Conservation (phyloP, 2,888 invertebrate genomes). For the Sinohyriopsis cumingii region DNA sequence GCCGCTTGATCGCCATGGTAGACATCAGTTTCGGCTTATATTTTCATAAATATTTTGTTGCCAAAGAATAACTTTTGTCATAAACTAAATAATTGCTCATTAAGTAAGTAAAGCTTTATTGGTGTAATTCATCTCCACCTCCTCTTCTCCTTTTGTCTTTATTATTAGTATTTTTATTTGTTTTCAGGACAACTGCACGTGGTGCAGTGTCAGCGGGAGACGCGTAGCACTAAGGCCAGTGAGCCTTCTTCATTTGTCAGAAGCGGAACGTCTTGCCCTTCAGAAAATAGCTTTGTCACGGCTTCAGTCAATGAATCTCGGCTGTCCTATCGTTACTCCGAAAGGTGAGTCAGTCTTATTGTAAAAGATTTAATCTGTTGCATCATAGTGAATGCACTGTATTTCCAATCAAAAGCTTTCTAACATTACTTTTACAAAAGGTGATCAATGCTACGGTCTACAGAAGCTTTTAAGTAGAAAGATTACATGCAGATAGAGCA, state of each 20-base stretch:
- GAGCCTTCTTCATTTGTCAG: constrained; percentile 82
- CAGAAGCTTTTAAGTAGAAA: too few relatives aligned
- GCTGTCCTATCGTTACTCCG: constrained; percentile 85
- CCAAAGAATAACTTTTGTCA: neutral
- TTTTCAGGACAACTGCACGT: constrained; percentile 64
- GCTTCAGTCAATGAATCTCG: constrained; percentile 88
- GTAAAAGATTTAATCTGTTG: neutral
- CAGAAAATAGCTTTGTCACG: constrained; percentile 90
- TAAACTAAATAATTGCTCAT: neutral
- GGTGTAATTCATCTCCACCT: neutral
- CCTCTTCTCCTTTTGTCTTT: neutral
- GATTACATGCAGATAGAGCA: too few relatives aligned
- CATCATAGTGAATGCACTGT: too few relatives aligned
- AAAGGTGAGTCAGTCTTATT: constrained; percentile 78
- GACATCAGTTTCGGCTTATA: too few relatives aligned
- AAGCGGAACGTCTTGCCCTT: constrained; percentile 85
- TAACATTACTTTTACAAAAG: too few relatives aligned
- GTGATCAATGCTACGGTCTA: too few relatives aligned
- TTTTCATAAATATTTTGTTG: too few relatives aligned
- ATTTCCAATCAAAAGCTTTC: too few relatives aligned
- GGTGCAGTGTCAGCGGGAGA: constrained; percentile 66
- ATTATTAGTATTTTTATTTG: constrained; percentile 2
- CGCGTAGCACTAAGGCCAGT: constrained; percentile 77
- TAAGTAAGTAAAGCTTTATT: neutral
- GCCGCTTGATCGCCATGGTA: too few relatives aligned